phyloP scores from a whole-genome alignment of 1,140 invertebrate species.

The Medauroidea extradentata region DNA sequence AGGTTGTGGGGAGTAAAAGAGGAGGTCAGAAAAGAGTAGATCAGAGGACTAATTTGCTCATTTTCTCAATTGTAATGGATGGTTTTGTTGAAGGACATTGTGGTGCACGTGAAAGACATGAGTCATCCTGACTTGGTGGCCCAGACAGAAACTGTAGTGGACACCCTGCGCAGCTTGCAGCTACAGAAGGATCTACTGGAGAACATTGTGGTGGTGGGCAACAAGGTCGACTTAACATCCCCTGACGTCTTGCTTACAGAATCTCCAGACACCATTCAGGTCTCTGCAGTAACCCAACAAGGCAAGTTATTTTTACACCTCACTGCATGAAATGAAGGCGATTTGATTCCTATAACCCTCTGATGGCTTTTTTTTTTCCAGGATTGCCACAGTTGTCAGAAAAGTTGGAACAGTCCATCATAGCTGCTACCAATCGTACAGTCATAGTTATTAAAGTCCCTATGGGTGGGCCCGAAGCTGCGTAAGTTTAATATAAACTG shows the following conservation, averaged over 20 bases:
- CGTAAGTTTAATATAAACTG: constrained; percentile 12
- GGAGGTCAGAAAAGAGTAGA: too few species aligned
- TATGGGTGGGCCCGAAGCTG: constrained; percentile 50
- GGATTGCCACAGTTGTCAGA: constrained; percentile 9
- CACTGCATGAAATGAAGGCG: neutral
- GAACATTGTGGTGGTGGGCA: constrained; percentile 72
- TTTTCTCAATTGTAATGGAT: too few species aligned
- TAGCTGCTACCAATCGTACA: constrained; percentile 7
- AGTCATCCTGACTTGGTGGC: constrained; percentile 70
- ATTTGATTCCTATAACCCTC: constrained; percentile 9
- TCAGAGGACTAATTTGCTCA: too few species aligned
- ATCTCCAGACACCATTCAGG: constrained; percentile 35
- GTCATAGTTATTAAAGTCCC: neutral
- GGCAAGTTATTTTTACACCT: constrained; percentile 35
- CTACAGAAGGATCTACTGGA: constrained; percentile 46
- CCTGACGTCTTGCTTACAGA: constrained; percentile 20
- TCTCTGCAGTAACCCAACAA: constrained; percentile 49
- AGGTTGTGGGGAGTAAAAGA: too few species aligned
- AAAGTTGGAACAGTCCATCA: constrained; percentile 8
- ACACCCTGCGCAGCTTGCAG: constrained; percentile 60
- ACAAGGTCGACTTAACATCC: constrained; percentile 71
- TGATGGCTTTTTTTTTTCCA: neutral
- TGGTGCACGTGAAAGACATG: constrained; percentile 77
- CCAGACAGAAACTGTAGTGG: constrained; percentile 67
- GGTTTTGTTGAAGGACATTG: too few species aligned